Evolutionary conservation across 2,888 invertebrate genomes (phyloP).

Genomic region (Listrodromus nycthemerus): DNA sequence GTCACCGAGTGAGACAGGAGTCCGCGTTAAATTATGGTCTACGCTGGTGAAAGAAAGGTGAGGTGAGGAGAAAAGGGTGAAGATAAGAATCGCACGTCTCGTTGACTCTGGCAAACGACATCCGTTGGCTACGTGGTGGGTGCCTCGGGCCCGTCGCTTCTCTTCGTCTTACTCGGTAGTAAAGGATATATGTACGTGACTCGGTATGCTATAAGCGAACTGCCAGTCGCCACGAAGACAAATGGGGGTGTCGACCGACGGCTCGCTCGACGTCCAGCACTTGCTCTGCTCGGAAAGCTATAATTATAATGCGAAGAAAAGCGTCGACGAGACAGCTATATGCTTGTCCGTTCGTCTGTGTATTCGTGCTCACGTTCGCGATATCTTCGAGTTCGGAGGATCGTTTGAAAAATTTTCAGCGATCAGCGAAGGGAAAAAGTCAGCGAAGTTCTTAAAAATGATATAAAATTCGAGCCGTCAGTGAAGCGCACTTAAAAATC

Average conservation of each 20-base stretch:
- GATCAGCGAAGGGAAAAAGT: not conserved
- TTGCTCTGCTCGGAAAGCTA: conserved; percentile 85
- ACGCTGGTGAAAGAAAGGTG: conserved; percentile 72
- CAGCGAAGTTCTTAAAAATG: conserved; percentile 14
- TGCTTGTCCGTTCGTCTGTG: conserved; percentile 24
- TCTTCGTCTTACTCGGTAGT: conserved; percentile 37
- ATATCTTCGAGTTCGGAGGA: not conserved
- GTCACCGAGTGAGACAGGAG: conserved; percentile 55
- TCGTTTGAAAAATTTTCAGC: conserved; percentile 10
- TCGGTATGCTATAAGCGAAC: conserved; percentile 73
- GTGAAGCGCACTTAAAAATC: not conserved
- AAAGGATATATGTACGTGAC: conserved; percentile 57
- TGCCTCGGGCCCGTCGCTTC: conserved; percentile 69
- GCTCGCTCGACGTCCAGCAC: conserved; percentile 76
- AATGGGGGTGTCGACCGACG: conserved; percentile 85
- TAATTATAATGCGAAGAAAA: conserved; percentile 85
- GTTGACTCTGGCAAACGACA: conserved; percentile 74
- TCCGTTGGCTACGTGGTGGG: conserved; percentile 75
- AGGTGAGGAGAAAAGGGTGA: conserved; percentile 67
- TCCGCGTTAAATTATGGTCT: conserved; percentile 73
- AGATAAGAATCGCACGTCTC: conserved; percentile 79
- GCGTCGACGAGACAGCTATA: conserved; percentile 62
- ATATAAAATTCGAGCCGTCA: conserved; percentile 6
- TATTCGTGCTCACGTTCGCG: not conserved
- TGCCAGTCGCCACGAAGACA: conserved; percentile 81